Conservation (phyloP, 1,140 invertebrate genomes). For the Diachasma alloeum region DNA sequence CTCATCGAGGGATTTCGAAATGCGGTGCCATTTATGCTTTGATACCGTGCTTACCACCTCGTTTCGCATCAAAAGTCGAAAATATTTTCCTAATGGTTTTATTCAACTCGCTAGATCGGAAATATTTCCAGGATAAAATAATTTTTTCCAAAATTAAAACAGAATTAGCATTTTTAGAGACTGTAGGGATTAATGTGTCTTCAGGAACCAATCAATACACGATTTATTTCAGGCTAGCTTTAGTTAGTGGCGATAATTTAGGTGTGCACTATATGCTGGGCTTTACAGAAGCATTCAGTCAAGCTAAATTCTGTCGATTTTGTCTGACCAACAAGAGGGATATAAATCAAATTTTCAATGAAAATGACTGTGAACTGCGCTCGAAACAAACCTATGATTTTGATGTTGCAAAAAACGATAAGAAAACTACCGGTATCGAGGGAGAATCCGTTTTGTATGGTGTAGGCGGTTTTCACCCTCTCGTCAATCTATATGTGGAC, state of each 20-base stretch:
- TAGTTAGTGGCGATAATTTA: conserved; percentile 9
- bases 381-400: background rate
- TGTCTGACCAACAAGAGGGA: background rate
- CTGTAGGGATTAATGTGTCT: conserved; percentile 5
- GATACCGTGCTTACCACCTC: conserved; percentile 13
- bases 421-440: background rate
- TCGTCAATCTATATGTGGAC: background rate
- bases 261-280: conserved; percentile 17
- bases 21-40: conserved; percentile 4
- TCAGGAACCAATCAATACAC: background rate
- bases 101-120: conserved; percentile 6
- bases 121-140: background rate
- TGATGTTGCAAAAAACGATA: background rate
- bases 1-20: conserved; percentile 6
- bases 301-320: background rate
- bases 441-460: background rate
- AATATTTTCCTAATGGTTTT: conserved; percentile 16
- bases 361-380: background rate
- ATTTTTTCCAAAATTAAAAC: conserved; percentile 2
- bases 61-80: conserved; percentile 3
- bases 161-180: conserved; percentile 15
- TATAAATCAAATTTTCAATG: background rate
- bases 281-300: background rate
- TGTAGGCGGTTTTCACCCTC: background rate
- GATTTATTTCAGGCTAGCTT: conserved; percentile 13